phyloP scores from a whole-genome alignment of 1,140 invertebrate genomes.

The Belonocnema kinseyi region DNA sequence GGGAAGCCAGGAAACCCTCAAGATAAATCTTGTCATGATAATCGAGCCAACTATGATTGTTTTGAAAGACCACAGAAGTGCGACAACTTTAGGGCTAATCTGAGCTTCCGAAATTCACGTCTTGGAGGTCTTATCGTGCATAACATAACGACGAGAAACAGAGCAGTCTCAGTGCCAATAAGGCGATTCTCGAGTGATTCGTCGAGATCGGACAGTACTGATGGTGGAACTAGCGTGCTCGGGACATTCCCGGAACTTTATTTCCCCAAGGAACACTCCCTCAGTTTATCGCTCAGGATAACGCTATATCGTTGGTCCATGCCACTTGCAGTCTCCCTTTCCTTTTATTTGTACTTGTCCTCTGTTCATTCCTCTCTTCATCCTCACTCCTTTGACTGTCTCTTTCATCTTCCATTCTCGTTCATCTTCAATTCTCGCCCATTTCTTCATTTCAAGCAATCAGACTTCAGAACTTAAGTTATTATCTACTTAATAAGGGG shows the following conservation, averaged over 20 bases:
- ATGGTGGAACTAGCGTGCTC: slow-evolving; percentile 35
- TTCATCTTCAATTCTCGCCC: not conserved
- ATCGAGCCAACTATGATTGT: no score
- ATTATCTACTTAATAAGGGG: slow-evolving; percentile 7
- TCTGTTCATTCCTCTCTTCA: not conserved
- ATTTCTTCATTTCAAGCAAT: slow-evolving; percentile 18
- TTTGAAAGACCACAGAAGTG: not conserved
- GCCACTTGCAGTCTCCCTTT: slow-evolving; percentile 29
- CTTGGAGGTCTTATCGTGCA: not conserved
- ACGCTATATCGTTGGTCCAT: slow-evolving; percentile 39
- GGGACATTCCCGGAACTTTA: slow-evolving; percentile 42
- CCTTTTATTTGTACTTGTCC: slow-evolving; percentile 34
- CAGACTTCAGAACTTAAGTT: not conserved
- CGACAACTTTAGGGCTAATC: slow-evolving; percentile 23
- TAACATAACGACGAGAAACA: slow-evolving; percentile 10
- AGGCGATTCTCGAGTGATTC: slow-evolving; percentile 46
- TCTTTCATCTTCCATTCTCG: not conserved
- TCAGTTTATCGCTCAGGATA: slow-evolving; percentile 48
- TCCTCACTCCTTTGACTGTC: not conserved
- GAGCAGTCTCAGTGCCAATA: slow-evolving; percentile 38
- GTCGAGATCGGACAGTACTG: slow-evolving; percentile 21
- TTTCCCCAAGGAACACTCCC: slow-evolving; percentile 52
- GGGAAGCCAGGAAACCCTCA: no score
- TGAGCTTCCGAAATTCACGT: slow-evolving; percentile 7
- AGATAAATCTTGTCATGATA: no score